A percentile compares a stretch with the other conserved stretches of the same genome.
Evolutionary conservation across 2,797 vertebrate species (phyloP).

Genomic region (Cercopithecus petaurista): DNA sequence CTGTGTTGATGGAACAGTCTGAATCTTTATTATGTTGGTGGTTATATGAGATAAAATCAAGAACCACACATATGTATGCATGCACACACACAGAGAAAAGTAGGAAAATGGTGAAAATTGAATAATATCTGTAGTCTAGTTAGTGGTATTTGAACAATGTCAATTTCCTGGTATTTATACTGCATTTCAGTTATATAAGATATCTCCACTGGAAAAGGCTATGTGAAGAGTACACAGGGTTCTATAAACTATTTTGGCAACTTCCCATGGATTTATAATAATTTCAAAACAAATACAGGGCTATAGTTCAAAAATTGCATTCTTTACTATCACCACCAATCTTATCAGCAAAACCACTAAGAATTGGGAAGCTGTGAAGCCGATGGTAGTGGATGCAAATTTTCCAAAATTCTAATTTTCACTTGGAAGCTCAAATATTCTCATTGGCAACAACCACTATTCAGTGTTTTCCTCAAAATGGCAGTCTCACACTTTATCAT

Average conservation of each 20-base stretch:
- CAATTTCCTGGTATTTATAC: background rate
- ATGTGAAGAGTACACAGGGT: background rate
- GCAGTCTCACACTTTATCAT: background rate
- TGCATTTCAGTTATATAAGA: background rate
- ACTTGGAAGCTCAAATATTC: background rate
- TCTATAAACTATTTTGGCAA: background rate
- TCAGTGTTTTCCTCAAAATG: background rate
- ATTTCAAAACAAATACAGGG: background rate
- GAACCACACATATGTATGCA: background rate
- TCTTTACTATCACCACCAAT: background rate
- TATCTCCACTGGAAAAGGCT: background rate
- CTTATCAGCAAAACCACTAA: background rate
- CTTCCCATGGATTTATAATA: background rate
- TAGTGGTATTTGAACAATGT: background rate
- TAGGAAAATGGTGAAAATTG: background rate
- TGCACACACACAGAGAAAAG: background rate
- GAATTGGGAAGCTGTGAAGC: background rate
- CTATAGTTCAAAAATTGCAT: background rate
- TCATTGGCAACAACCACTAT: background rate
- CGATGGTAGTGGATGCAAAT: background rate
- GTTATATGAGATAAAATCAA: background rate
- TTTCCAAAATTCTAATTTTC: background rate
- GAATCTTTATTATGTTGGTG: background rate
- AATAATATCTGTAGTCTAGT: background rate
- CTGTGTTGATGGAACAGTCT: background rate